Base-by-base conservation (phyloP, 2,797 vertebrate species). In the Melanotaenia boesemani region DNA sequence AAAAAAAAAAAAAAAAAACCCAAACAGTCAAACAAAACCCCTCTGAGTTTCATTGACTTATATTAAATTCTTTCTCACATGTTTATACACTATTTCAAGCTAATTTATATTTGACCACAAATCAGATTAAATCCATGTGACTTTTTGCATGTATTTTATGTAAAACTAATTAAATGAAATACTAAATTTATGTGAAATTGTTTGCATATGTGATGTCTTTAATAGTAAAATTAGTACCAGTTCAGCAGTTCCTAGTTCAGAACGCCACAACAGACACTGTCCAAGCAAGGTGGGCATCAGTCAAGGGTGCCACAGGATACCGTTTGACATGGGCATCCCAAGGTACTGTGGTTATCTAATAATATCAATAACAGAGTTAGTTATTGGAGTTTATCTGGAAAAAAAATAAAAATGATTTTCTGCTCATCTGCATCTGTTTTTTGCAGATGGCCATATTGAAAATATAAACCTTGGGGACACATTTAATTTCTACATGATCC, bases 401-500 rank as follows among this genome's bases (percentile, higher is more conserved):
- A 4, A 4, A n/a, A 20, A 22, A 76, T 2, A 6, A 26, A 36
- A 13, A 22, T 30, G 16, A 34, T 66, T 4, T 28, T 0, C 20
- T 46, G 28, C 2, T 66, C 11, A 59, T 34, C 36, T 66, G 9
- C 8, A 18, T 65, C 5, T 62, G 32, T 62, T 10, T 32, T 69
- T 74, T 50, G 1, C 89, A 97, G 97, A 96, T 1, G 96, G 95
- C 67, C 93, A 94, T 76, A 85, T 96, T 61, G 96, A 97, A 83
- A 97, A 95, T 0, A 87, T 97, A 74, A 97, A 96, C 82, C 93
- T 98, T 0, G 92, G 94, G 28, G 95, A 95, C 61, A 90, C 63
- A 65, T 97, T 95, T 79, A 94, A 84, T 81, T 95, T 94, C 86
- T 97, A 97, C 91, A 96, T 97, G 96, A 95, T 98, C 82, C 96